phyloP scores from a whole-genome alignment of 2,888 invertebrate species.

The Eutolmus rufibarbis region DNA sequence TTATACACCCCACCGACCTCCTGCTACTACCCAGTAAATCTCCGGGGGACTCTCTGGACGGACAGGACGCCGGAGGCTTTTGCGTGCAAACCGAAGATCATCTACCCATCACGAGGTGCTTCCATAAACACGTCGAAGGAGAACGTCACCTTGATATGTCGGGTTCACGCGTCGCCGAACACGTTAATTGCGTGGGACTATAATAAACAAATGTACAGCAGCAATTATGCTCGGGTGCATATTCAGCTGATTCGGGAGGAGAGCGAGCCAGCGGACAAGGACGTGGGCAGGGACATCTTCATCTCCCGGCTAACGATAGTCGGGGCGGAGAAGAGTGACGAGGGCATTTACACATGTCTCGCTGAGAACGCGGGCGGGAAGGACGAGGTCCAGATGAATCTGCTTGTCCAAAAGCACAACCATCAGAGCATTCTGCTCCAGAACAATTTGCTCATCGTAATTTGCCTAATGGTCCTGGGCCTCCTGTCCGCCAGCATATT shows the following conservation, averaged over 20 bases:
- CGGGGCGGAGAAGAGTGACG: conserved; percentile 70
- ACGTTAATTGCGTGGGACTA: conserved; percentile 78
- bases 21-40: conserved; percentile 73
- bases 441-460: conserved; percentile 56
- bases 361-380: conserved; percentile 83
- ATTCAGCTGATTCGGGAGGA: conserved; percentile 56
- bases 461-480: conserved; percentile 57
- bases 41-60: conserved; percentile 78
- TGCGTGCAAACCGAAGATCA: conserved; percentile 81
- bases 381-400: conserved; percentile 73
- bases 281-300: conserved; percentile 55
- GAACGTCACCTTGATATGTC: conserved; percentile 77
- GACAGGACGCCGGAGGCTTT: conserved; percentile 73
- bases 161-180: conserved; percentile 76
- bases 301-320: conserved; percentile 68
- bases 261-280: conserved; percentile 51
- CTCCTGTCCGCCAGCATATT: conserved; percentile 57
- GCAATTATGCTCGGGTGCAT: conserved; percentile 51
- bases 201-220: conserved; percentile 64
- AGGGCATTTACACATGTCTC: conserved; percentile 78
- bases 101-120: conserved; percentile 68
- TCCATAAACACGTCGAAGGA: conserved; percentile 71
- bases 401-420: conserved; percentile 55
- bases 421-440: conserved; percentile 52
- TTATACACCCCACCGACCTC: conserved; percentile 79